phyloP scores from a whole-genome alignment of 2,888 invertebrate species.

The Dryomyza anilis region DNA sequence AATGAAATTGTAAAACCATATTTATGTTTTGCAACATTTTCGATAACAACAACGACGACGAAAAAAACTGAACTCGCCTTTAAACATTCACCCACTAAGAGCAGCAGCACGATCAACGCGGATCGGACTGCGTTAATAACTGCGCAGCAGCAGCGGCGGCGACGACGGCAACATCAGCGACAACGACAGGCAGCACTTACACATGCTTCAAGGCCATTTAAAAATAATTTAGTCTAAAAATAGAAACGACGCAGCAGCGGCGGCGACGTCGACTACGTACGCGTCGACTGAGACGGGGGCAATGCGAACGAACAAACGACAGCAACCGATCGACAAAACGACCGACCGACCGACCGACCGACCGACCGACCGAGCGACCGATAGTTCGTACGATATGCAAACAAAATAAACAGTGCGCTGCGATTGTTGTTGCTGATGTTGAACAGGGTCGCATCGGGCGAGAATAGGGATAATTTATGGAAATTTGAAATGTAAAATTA shows the following conservation, averaged over 20 bases:
- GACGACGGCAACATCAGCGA: neutral
- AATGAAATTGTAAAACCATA: neutral
- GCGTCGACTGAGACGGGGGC: neutral
- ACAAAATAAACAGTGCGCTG: constrained; percentile 13
- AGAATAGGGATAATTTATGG: no score
- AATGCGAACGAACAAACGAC: constrained; percentile 1
- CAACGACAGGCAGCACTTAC: constrained; percentile 30
- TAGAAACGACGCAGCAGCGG: constrained; percentile 33
- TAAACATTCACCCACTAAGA: constrained; percentile 16
- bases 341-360: constrained; percentile 3
- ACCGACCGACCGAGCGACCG: constrained; percentile 4
- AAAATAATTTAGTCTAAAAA: constrained; percentile 44
- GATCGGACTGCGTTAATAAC: neutral
- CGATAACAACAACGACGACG: neutral
- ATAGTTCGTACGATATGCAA: constrained; percentile 11
- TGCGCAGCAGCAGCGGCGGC: neutral
- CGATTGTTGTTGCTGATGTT: neutral
- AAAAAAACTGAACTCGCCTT: no score
- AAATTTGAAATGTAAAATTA: no score
- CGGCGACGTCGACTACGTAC: constrained; percentile 7
- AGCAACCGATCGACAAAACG: neutral
- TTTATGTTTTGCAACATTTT: neutral
- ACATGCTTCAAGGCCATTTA: constrained; percentile 45
- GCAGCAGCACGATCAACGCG: neutral
- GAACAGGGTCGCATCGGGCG: no score